Base-by-base conservation (phyloP, 92 coral and sea anemone genomes). In the Epizoanthus rinbou region DNA sequence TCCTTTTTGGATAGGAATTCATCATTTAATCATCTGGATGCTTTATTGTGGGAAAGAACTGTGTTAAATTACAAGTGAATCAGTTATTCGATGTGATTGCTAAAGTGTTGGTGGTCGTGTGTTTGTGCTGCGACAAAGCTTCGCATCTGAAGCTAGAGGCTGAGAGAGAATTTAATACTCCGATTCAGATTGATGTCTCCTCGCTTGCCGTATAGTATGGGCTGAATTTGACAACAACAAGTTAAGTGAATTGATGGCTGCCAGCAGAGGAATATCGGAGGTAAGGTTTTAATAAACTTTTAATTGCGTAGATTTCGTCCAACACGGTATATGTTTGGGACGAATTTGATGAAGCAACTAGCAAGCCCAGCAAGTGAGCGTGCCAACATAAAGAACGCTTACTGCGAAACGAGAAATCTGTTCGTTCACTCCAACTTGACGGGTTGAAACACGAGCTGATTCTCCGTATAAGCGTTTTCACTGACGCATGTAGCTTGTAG, bases 321-420 rank as follows among this genome's bases (percentile, higher is more conserved):
- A 57, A 78, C 82, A 37, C 3, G 5, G 43, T 78, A 52, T 58
- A 57, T 60, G 82, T 62, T 76, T 78, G 60, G 82, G 82, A 78
- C 82, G 69, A 69, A 78, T 69, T 43, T 39, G 82, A 41, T 78
- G 71, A 78, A 78, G 82, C 82, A 63, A 62, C n/a, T n/a, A n/a
- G 71, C 6, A 71, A 33, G 2, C 82, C 5, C 82, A 62, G 82
- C 82, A 62, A 78, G 82, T 59, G 82, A 62, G 65, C 82, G 70
- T 62, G 54, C 54, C 25, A 37, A 78, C 39, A 78, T 78, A 78
- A 62, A 62, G 71, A 22, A 78, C 82, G 28, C 82, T 39, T 15
- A 78, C 82, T 78, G 82, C 52, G 82, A 78, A 47, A 78, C 23
- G 59, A 62, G 64, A 78, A 78, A 78, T 78, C 82, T 78, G 82